A percentile compares a stretch with the other conserved stretches of the same genome.
Evolutionary conservation across 2,888 invertebrate species (phyloP).

Genomic region (Rotaria macrura): DNA sequence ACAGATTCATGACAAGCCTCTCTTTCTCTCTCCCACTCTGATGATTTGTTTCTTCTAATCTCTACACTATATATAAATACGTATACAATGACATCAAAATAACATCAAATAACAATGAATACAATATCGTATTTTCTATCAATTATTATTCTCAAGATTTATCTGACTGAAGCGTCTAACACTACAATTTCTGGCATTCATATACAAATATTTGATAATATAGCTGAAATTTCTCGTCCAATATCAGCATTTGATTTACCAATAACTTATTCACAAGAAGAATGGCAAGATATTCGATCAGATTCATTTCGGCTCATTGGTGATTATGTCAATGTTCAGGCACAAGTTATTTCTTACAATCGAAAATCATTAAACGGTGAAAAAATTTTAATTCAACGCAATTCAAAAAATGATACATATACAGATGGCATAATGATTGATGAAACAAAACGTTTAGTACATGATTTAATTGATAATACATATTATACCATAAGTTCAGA

Average conservation of each 20-base stretch:
- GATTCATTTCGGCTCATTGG: slow-evolving; percentile 1
- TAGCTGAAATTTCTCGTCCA: not conserved
- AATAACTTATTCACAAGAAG: not conserved
- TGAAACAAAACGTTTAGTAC: not conserved
- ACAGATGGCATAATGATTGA: not conserved
- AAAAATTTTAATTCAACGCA: not conserved
- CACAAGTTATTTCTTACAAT: not conserved
- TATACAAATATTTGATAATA: not conserved
- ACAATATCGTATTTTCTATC: not conserved
- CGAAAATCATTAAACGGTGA: not conserved
- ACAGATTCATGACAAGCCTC: not conserved
- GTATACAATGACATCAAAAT: not conserved
- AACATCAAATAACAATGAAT: not conserved
- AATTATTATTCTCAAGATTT: not conserved
- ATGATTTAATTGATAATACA: slow-evolving; percentile 6
- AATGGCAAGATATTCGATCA: not conserved
- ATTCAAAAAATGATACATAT: not conserved
- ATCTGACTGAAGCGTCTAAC: not conserved
- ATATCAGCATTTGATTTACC: slow-evolving; percentile 9
- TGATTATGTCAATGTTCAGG: not conserved
- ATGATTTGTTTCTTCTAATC: not conserved
- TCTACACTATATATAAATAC: not conserved
- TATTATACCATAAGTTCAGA: not conserved
- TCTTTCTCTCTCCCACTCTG: too few relatives aligned
- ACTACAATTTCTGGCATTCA: not conserved